A percentile compares a stretch with the other conserved stretches of the same genome.
These are phyloP conservation scores for Cenopis cana DNA, from an alignment of 2,888 invertebrate genomes.

Conservation along the genomic window DNA sequence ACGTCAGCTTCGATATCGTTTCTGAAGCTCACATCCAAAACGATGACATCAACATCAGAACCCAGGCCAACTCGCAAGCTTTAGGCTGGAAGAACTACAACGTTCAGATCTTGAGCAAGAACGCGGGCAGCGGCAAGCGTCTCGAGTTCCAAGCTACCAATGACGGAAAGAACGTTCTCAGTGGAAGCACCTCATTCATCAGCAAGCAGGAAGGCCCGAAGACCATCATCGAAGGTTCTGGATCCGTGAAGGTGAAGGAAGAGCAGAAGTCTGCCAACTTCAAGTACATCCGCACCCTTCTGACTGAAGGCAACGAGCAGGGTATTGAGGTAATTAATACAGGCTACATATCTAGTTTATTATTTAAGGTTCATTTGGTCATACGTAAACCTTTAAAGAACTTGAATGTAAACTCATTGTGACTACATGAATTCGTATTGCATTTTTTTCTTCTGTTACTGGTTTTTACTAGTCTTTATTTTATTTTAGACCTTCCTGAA, in stretches of 20 bases:
- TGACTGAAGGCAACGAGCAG: constrained; percentile 88
- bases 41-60: constrained; percentile 87
- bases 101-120: constrained; percentile 87
- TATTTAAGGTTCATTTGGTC: too few relatives aligned
- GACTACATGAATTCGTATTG: background rate
- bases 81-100: constrained; percentile 87
- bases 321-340: constrained; percentile 83
- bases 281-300: constrained; percentile 88
- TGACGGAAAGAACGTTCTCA: constrained; percentile 87
- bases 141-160: constrained; percentile 87
- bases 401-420: background rate
- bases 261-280: constrained; percentile 89
- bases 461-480: background rate
- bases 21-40: constrained; percentile 85
- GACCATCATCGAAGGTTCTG: constrained; percentile 90
- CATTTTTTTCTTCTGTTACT: background rate
- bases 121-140: constrained; percentile 85
- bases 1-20: constrained; percentile 82
- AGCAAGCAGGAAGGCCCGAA: constrained; percentile 89
- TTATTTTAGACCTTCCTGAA: constrained; percentile 85
- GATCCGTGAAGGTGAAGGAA: constrained; percentile 88
- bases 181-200: constrained; percentile 90
- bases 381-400: too few relatives aligned
- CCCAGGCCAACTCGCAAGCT: constrained; percentile 86
- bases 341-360: too few relatives aligned